A percentile compares a stretch with the other conserved stretches of the same genome.
Evolutionary conservation across 2,113 vertebrate genomes (phyloP).

Genomic region (Tenebrosternarchus preto): DNA sequence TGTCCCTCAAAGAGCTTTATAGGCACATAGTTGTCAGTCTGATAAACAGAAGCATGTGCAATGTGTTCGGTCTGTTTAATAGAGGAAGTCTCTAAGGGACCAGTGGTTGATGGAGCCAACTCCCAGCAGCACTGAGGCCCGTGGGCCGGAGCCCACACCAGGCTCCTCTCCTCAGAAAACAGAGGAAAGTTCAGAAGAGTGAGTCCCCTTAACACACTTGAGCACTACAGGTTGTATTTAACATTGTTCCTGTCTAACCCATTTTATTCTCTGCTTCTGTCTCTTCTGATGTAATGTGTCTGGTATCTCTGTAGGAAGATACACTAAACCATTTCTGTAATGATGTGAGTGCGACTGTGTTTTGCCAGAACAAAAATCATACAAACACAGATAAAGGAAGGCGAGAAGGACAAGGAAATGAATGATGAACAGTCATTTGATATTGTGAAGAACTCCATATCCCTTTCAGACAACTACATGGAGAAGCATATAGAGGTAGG

Average conservation of each 20-base stretch:
- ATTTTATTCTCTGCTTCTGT: too few species aligned
- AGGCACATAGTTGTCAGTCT: neutral
- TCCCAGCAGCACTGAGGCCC: slow-evolving; percentile 35
- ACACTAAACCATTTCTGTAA: neutral
- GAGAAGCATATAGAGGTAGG: slow-evolving; percentile 12
- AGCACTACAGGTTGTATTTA: too few species aligned
- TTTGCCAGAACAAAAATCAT: neutral
- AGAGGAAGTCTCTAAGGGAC: slow-evolving; percentile 65
- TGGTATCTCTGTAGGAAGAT: neutral
- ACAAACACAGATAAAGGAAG: neutral
- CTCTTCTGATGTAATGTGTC: neutral
- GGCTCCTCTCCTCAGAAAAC: slow-evolving; percentile 60
- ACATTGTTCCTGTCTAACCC: too few species aligned
- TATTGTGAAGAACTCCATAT: slow-evolving; percentile 2
- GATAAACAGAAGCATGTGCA: neutral
- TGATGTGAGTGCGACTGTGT: slow-evolving; percentile 17
- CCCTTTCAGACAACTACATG: neutral
- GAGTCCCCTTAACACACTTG: slow-evolving; percentile 47
- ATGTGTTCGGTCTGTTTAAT: neutral
- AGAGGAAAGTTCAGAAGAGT: slow-evolving; percentile 65
- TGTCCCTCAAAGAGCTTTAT: neutral
- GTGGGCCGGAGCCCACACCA: slow-evolving; percentile 51
- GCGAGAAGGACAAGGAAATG: neutral
- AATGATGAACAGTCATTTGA: neutral
- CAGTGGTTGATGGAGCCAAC: slow-evolving; percentile 74